These are phyloP conservation scores for Cantharis rustica DNA, from an alignment of 2,888 invertebrate genomes.

Conservation along the genomic window DNA sequence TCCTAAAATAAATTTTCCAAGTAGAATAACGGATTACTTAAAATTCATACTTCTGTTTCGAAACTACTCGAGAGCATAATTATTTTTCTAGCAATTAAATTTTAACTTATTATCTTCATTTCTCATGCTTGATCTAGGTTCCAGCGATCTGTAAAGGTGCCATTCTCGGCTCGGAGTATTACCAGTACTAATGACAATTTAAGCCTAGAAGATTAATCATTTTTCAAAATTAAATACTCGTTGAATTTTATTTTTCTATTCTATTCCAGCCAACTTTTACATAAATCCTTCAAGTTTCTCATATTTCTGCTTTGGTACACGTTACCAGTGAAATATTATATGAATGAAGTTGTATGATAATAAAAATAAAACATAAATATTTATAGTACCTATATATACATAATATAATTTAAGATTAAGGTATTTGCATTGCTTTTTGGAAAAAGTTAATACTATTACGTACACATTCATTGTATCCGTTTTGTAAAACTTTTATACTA, in stretches of 20 bases:
- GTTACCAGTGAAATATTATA: neutral
- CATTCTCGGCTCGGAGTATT: neutral
- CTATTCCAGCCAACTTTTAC: neutral
- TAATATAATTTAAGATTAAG: neutral
- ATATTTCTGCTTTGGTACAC: neutral
- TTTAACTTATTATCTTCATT: neutral
- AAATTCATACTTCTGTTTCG: neutral
- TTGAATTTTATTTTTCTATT: neutral
- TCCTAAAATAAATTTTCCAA: constrained; percentile 39
- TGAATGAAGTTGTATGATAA: neutral
- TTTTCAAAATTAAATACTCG: neutral
- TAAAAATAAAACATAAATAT: neutral
- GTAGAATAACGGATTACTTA: neutral
- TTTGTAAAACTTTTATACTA: neutral
- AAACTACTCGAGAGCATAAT: neutral
- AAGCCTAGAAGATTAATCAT: neutral
- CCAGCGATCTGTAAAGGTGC: neutral
- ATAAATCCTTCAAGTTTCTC: neutral
- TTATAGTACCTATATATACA: too few relatives aligned
- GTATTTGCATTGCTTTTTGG: neutral
- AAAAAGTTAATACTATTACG: neutral
- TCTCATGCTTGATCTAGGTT: neutral
- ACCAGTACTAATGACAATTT: neutral
- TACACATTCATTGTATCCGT: neutral
- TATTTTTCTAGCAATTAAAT: neutral